A percentile compares a stretch with the other conserved stretches of the same genome.
Conservation (phyloP, 92 coral and sea anemone genomes). For the Palythoa heliodiscus region DNA sequence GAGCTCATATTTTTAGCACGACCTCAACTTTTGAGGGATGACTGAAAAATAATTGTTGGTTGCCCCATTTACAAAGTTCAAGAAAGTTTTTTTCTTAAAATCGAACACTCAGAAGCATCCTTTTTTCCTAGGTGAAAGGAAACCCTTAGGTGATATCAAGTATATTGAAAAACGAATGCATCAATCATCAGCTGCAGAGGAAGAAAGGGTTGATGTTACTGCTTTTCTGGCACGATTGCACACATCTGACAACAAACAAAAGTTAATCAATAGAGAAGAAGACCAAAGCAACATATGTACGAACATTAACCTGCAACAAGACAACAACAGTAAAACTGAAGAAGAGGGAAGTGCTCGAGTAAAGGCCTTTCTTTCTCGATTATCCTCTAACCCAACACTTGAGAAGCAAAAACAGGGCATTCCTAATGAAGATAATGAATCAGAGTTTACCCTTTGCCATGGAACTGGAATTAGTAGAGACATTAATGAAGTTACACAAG, state of each 20-base stretch:
- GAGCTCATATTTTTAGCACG: no score
- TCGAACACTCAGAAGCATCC: no score
- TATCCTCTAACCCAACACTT: constrained; percentile 1
- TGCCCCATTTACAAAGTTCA: no score
- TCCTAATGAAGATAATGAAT: constrained; percentile 12
- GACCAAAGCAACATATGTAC: neutral
- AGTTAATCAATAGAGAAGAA: neutral
- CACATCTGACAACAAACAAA: constrained; percentile 1
- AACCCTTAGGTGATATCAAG: constrained; percentile 26
- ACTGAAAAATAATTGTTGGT: no score
- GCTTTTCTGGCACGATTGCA: constrained; percentile 43
- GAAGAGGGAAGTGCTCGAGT: neutral
- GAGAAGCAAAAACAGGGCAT: neutral
- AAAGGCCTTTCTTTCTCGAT: constrained; percentile 28
- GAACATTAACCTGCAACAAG: neutral
- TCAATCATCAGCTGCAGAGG: neutral
- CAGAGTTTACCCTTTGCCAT: constrained; percentile 29
- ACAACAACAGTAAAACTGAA: neutral
- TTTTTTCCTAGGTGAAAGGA: constrained; percentile 1
- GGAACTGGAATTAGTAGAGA: constrained; percentile 1
- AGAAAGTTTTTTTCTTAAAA: no score
- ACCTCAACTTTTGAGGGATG: no score
- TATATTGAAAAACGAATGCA: neutral
- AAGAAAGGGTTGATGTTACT: constrained; percentile 10
- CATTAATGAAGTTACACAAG: neutral